Conservation (phyloP, 2,888 invertebrate species). For the Leucozona laternaria region DNA sequence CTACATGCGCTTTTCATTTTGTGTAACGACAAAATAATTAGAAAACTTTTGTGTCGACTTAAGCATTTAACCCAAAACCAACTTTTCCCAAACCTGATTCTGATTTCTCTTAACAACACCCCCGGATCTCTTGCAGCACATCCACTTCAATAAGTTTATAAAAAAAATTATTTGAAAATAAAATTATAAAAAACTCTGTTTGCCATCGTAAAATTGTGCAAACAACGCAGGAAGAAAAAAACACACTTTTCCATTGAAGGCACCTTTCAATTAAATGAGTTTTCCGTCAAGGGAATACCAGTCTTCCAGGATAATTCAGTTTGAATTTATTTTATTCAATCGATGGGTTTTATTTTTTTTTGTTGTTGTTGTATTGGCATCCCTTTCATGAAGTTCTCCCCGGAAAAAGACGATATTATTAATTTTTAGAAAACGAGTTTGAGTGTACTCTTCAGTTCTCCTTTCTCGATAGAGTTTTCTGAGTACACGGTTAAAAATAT, state of each 20-base stretch:
- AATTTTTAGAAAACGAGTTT: conserved; percentile 21
- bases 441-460: conserved; percentile 11
- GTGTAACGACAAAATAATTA: conserved; percentile 83
- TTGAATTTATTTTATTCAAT: conserved; percentile 54
- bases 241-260: conserved; percentile 9
- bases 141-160: conserved; percentile 6
- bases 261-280: conserved; percentile 48
- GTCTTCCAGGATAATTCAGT: conserved; percentile 37
- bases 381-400: background rate
- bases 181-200: conserved; percentile 8
- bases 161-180: background rate
- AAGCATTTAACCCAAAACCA: conserved; percentile 30
- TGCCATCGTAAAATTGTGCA: conserved; percentile 8
- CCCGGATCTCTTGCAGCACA: background rate
- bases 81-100: conserved; percentile 1
- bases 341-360: conserved; percentile 33
- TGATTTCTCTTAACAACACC: background rate
- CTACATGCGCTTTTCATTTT: conserved; percentile 49
- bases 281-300: background rate
- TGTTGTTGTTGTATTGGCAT: conserved; percentile 6
- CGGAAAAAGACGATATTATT: conserved; percentile 4
- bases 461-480: conserved; percentile 17
- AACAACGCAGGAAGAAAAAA: background rate
- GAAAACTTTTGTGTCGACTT: conserved; percentile 81
- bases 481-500: no score